These are phyloP conservation scores for Calliopum simillimum DNA, from an alignment of 2,888 invertebrate genomes.

Conservation along the genomic window DNA sequence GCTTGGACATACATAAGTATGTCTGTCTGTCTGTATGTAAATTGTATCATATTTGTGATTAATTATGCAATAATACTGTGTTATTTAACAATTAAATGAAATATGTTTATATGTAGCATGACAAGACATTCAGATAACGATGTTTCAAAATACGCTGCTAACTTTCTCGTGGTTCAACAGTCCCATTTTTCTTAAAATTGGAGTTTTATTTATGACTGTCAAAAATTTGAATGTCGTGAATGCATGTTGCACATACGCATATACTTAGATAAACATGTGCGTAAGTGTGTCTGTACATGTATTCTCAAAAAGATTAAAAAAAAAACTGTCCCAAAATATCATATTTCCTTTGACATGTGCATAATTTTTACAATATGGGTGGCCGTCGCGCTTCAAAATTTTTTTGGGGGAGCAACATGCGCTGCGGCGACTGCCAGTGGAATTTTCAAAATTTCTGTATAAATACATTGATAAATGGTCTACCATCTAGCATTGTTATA, in stretches of 20 bases:
- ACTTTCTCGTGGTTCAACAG: constrained; percentile 24
- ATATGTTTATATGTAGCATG: background rate
- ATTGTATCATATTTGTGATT: constrained; percentile 17
- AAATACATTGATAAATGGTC: constrained; percentile 46
- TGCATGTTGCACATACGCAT: background rate
- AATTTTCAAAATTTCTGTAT: constrained; percentile 5
- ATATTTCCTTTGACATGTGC: constrained; percentile 29
- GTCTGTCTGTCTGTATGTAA: background rate
- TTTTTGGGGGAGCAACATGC: background rate
- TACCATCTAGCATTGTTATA: background rate
- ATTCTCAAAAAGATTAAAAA: background rate
- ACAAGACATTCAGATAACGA: background rate
- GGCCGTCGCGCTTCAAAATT: constrained; percentile 25
- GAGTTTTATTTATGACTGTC: constrained; percentile 28
- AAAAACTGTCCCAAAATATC: constrained; percentile 17
- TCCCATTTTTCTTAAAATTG: constrained; percentile 24
- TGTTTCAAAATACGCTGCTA: background rate
- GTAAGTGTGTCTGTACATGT: background rate
- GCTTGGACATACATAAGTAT: too few relatives aligned
- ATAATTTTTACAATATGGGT: constrained; percentile 27
- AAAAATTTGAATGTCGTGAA: constrained; percentile 26
- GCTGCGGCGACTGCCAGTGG: constrained; percentile 1
- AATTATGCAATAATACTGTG: constrained; percentile 23
- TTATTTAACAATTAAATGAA: background rate
- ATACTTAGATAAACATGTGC: background rate